These are phyloP conservation scores for Lathamus discolor DNA, from an alignment of 2,113 vertebrate genomes.

Conservation along the genomic window DNA sequence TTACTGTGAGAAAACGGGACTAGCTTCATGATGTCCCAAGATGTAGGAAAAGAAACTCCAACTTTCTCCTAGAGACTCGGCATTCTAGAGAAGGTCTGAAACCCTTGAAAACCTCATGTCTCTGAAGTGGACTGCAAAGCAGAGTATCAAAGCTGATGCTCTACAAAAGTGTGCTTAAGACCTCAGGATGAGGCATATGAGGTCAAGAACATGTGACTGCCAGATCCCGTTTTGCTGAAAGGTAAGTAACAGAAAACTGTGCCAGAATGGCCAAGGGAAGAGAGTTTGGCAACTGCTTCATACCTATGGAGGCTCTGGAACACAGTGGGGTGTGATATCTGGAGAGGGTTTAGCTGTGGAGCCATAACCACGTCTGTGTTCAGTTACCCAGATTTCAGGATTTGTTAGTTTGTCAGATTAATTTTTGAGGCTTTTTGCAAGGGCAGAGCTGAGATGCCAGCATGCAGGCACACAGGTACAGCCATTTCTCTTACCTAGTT, in stretches of 20 bases:
- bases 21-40: not conserved
- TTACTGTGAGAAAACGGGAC: not conserved
- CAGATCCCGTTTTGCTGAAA: not conserved
- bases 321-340: not conserved
- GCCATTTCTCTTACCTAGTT: slow-evolving; percentile 66
- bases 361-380: not conserved
- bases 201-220: not conserved
- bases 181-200: not conserved
- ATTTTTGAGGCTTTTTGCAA: not conserved
- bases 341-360: not conserved
- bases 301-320: not conserved
- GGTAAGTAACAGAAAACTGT: not conserved
- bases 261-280: not conserved
- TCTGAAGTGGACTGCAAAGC: not conserved
- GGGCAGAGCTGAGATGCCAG: not conserved
- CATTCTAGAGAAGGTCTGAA: not conserved
- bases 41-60: not conserved
- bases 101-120: not conserved
- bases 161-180: not conserved
- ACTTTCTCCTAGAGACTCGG: not conserved
- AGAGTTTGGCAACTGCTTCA: not conserved
- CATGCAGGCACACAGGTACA: not conserved
- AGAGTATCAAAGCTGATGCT: not conserved
- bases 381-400: not conserved
- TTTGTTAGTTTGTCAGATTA: not conserved